Base-by-base conservation (phyloP, 2,888 invertebrate genomes). In the Phengaris alcon region DNA sequence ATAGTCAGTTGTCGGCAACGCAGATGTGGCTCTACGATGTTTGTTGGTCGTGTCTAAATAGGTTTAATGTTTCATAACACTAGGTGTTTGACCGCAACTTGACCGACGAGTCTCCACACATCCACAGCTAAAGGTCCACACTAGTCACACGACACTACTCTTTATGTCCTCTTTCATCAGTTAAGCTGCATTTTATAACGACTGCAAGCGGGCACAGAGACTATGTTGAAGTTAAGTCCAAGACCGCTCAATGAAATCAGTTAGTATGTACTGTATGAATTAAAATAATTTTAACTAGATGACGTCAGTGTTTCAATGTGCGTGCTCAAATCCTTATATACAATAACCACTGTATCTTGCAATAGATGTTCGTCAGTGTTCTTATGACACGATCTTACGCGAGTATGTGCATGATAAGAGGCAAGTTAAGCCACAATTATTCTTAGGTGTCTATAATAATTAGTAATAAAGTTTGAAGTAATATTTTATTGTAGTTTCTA, bases 371-470 rank as follows among this genome's bases (percentile, higher is more conserved):
- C 35, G 2, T 44, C 13, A 3, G 44, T 44, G 2, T 68, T 12
- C 12, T 10, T 22, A 35, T 35, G 9, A 68, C 22, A 35, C 68
- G 68, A 68, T 44, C 44, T 52, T 52, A 35, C 35, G 52, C 52
- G 52, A 10, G 52, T 52, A 44, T 35, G 64, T 22, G 52, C 13
- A 54, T n/a, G 35, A 72, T 35, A 70, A 35, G 15, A 13, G 51
- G 72, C 72, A 57, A 15, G 52, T 74, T 52, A n/a, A 68, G 57
- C 51, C 57, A 57, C 75, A 75, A 75, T 75, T 75, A 75, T 57
- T 75, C 12, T 57, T 72, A 75, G 70, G 55, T 75, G 70, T 75
- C 70, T 75, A 70, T 75, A 72, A 70, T 75, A 68, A 64, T 64
- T 64, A 64, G 35, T 75, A 57, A 70, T 57, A 46, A 75, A 68